Evolutionary conservation across 2,888 invertebrate genomes (phyloP).

Genomic region (Cancer borealis): DNA sequence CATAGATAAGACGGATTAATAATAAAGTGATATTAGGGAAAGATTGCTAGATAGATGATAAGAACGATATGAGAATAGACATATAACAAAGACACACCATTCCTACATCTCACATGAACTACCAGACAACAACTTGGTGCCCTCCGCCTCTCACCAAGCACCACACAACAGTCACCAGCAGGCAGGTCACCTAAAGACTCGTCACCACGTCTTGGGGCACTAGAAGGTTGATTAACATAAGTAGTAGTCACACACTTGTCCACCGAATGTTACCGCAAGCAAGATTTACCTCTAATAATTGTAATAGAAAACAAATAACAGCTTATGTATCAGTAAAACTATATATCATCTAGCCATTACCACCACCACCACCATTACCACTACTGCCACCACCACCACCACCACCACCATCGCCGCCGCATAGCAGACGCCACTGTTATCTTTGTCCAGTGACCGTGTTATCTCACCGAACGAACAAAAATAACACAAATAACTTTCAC

Average conservation of each 20-base stretch:
- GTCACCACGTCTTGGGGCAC: background rate
- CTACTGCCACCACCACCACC: background rate
- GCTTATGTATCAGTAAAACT: background rate
- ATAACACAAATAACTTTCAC: constrained; percentile 18
- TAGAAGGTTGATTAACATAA: background rate
- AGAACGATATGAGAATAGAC: background rate
- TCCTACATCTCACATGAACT: background rate
- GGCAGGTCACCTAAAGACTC: background rate
- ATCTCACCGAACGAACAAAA: background rate
- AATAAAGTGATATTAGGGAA: too few species aligned
- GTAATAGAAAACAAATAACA: background rate
- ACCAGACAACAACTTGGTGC: background rate
- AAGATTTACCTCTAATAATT: background rate
- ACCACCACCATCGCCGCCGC: background rate
- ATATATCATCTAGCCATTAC: background rate
- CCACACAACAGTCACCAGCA: background rate
- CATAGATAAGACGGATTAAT: too few species aligned
- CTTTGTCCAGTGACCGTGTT: constrained; percentile 1
- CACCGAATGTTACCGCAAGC: background rate
- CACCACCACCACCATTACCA: background rate
- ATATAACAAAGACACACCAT: background rate
- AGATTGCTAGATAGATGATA: background rate
- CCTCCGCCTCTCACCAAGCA: background rate
- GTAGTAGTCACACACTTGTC: background rate
- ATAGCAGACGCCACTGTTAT: background rate